Conservation (phyloP, 2,797 vertebrate genomes). For the Australoheros facetus region DNA sequence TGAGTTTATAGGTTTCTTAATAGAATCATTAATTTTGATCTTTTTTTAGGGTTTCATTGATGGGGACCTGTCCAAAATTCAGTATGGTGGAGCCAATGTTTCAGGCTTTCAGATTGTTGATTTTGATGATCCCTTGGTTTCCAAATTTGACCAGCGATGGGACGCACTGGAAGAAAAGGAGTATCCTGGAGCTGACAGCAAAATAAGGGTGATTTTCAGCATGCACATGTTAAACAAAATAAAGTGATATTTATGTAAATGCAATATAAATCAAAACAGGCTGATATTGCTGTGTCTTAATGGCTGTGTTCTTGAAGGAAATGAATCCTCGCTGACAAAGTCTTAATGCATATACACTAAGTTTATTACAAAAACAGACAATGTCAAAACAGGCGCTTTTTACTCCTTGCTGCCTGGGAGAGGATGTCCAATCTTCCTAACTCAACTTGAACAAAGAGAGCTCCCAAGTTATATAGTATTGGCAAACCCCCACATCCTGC, state of each 20-base stretch:
- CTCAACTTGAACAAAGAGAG: too few species aligned
- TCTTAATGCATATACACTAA: too few species aligned
- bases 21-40: neutral
- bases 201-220: conserved; percentile 76
- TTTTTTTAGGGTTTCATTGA: conserved; percentile 93
- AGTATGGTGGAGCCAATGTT: conserved; percentile 98
- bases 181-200: conserved; percentile 95
- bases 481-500: too few species aligned
- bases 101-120: conserved; percentile 99
- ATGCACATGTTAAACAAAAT: too few species aligned
- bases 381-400: too few species aligned
- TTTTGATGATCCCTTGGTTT: conserved; percentile 94
- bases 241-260: neutral
- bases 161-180: conserved; percentile 97
- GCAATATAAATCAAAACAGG: neutral
- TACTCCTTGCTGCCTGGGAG: too few species aligned
- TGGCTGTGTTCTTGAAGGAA: too few species aligned
- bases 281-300: too few species aligned
- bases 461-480: too few species aligned
- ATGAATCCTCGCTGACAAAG: too few species aligned
- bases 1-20: neutral
- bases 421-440: too few species aligned
- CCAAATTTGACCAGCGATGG: conserved; percentile 98
- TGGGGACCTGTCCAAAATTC: conserved; percentile 97
- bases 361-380: too few species aligned